These are phyloP conservation scores for Macrotus californicus DNA, from an alignment of 2,113 vertebrate genomes.

Conservation along the genomic window DNA sequence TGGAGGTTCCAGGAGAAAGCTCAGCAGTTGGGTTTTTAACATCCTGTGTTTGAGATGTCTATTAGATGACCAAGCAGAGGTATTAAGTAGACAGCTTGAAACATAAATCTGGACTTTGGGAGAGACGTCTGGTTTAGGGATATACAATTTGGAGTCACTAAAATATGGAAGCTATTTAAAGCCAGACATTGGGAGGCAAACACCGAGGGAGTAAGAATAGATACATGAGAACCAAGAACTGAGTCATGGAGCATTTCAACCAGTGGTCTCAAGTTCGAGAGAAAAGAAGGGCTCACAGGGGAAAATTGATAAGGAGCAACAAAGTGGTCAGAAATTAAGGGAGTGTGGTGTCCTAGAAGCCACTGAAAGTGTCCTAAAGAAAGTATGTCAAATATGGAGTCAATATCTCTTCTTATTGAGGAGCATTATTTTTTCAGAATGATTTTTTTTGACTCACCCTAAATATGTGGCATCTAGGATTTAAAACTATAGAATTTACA, in stretches of 20 bases:
- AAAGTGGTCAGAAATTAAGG: background rate
- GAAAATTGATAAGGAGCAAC: background rate
- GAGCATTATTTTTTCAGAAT: background rate
- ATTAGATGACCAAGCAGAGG: background rate
- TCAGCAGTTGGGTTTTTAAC: background rate
- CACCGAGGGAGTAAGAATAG: background rate
- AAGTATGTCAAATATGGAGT: background rate
- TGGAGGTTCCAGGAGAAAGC: background rate
- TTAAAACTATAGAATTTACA: background rate
- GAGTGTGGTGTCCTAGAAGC: background rate
- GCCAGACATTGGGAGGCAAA: background rate
- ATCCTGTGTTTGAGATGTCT: background rate
- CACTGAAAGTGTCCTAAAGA: background rate
- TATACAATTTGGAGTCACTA: background rate
- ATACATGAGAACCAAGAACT: background rate
- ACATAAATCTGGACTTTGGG: background rate
- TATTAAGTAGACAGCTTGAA: background rate
- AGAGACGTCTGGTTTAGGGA: background rate
- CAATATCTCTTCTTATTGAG: background rate
- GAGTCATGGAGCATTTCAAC: background rate
- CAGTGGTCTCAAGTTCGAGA: background rate
- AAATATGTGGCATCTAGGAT: background rate
- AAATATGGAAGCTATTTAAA: background rate
- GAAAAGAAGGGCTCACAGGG: background rate
- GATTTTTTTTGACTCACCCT: background rate